These are phyloP conservation scores for Centropristis striata DNA, from an alignment of 2,113 vertebrate genomes.

Conservation along the genomic window DNA sequence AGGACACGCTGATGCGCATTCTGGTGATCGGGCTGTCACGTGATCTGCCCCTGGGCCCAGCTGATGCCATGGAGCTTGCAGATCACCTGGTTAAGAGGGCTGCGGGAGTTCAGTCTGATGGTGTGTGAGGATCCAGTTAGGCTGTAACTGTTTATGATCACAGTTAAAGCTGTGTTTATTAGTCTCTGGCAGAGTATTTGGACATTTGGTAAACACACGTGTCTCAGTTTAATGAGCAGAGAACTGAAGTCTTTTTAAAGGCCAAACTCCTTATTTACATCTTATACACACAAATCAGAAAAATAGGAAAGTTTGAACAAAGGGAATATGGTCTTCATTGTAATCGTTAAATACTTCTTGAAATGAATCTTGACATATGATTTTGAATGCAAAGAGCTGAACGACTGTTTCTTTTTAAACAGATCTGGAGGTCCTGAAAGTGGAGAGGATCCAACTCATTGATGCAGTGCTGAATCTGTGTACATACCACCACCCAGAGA, in stretches of 20 bases:
- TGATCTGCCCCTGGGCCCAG: conserved; percentile 94
- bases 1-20: conserved; percentile 97
- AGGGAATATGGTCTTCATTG: conserved; percentile 2
- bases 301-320: conserved; percentile 15
- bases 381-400: background rate
- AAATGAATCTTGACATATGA: background rate
- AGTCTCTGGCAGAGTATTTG: conserved; percentile 36
- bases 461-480: conserved; percentile 97
- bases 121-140: conserved; percentile 74
- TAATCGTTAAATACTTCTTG: conserved; percentile 9
- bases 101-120: conserved; percentile 94
- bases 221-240: conserved; percentile 31
- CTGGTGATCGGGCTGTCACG: conserved; percentile 95
- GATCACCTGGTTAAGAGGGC: conserved; percentile 98
- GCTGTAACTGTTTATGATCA: conserved; percentile 18
- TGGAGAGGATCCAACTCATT: conserved; percentile 96
- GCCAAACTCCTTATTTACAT: conserved; percentile 5
- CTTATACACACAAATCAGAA: background rate
- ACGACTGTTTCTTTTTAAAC: conserved; percentile 56
- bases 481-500: conserved; percentile 98
- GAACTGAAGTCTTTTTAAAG: background rate
- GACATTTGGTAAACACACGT: conserved; percentile 51
- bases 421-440: conserved; percentile 96
- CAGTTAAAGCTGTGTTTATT: conserved; percentile 33
- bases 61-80: conserved; percentile 97